phyloP scores from a whole-genome alignment of 2,113 vertebrate species.

The Cyprinus carpio region DNA sequence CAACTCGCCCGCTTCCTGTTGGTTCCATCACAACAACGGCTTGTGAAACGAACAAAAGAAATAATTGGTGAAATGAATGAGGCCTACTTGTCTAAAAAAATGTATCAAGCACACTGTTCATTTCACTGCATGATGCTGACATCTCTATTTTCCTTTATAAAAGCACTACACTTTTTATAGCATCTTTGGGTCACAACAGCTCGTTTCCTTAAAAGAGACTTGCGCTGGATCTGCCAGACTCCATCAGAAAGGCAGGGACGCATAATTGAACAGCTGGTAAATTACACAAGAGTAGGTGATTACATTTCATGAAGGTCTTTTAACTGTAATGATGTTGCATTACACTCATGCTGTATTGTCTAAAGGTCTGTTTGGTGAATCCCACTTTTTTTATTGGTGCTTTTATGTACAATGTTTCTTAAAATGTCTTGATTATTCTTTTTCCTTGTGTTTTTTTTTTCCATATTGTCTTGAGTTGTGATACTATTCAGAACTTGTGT shows the following conservation, averaged over 20 bases:
- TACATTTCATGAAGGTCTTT: conserved; percentile 28
- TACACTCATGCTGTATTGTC: conserved; percentile 21
- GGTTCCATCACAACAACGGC: neutral
- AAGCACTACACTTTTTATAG: neutral
- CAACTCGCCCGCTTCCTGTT: neutral
- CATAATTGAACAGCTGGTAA: conserved; percentile 55
- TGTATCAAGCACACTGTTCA: neutral
- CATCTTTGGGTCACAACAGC: conserved; percentile 15
- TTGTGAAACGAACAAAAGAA: conserved; percentile 1
- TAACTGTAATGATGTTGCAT: neutral
- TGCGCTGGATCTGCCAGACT: neutral
- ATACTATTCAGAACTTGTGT: neutral
- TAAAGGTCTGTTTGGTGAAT: conserved; percentile 7
- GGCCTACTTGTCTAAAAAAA: conserved; percentile 4
- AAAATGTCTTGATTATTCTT: neutral
- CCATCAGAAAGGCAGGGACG: conserved; percentile 27
- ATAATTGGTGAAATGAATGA: conserved; percentile 20
- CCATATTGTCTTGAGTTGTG: neutral
- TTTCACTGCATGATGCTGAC: neutral
- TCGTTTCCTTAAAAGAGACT: conserved; percentile 24
- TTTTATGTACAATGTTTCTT: neutral
- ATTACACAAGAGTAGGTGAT: conserved; percentile 40
- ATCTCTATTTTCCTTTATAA: conserved; percentile 9
- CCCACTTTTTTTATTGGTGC: neutral
- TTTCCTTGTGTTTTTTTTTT: no score